Conservation (phyloP, 1,140 invertebrate species). For the Pseudomyrmex concolor region DNA sequence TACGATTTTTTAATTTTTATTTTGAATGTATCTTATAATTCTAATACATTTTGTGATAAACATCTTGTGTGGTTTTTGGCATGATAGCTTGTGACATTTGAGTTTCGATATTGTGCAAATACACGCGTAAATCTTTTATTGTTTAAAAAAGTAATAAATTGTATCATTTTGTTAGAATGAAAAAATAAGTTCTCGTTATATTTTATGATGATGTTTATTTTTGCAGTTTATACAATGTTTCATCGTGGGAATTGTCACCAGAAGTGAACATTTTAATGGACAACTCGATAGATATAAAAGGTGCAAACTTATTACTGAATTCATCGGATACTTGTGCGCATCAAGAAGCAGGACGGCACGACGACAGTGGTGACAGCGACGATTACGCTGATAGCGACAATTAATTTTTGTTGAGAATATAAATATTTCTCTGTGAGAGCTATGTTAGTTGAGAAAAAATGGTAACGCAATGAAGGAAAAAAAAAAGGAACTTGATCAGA, state of each 20-base stretch:
- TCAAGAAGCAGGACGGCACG: constrained; percentile 65
- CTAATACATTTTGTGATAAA: too few species aligned
- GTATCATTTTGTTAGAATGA: not conserved
- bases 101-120: too few species aligned
- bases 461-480: constrained; percentile 3
- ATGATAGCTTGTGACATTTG: too few species aligned
- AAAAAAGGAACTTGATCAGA: not conserved
- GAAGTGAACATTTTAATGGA: constrained; percentile 79
- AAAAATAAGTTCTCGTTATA: not conserved
- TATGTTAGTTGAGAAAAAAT: too few species aligned
- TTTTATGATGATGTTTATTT: constrained; percentile 2
- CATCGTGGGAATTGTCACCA: constrained; percentile 79
- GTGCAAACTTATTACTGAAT: constrained; percentile 18
- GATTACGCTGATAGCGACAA: constrained; percentile 84
- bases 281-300: constrained; percentile 72
- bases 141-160: not conserved
- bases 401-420: constrained; percentile 64
- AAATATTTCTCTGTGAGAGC: not conserved
- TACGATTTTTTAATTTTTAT: too few species aligned
- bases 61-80: too few species aligned
- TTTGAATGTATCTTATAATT: too few species aligned
- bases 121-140: too few species aligned
- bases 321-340: constrained; percentile 38
- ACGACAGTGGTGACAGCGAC: constrained; percentile 83
- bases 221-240: constrained; percentile 79